Base-by-base conservation (phyloP, 2,888 invertebrate species). In the Drosophila fulvimacula region DNA sequence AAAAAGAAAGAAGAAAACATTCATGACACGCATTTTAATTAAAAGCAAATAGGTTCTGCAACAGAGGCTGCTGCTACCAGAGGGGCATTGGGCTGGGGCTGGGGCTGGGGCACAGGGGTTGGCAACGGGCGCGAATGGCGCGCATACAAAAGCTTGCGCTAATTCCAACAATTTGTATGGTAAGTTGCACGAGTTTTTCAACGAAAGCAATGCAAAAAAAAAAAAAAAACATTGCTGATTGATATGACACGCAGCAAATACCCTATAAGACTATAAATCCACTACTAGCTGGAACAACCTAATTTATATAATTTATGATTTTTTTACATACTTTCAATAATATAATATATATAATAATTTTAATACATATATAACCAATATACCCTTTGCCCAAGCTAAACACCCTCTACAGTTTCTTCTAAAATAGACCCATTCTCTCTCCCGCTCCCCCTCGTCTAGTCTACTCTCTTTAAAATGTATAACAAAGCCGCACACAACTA, bases 1-100 rank as follows among this genome's bases (percentile, higher is more conserved):
- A 66, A 69, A 69, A 62, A 10, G 59, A 44, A 38, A 48, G 38
- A 61, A 38, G 24, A 69, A 72, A 73, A 75, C 67, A 44, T 80
- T 62, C 85, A 78, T 85, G 89, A 87, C 88, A 84, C 85, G 85
- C 89, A 85, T 85, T 85, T 85, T 85, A 85, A 85, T 85, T 85
- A 89, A 89, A 83, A 89, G 82, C 74, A 85, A 85, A 85, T 87
- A 85, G 71, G 73, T 72, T 75, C 64, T 49, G 51, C 52, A 63
- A 56, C 58, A 63, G 49, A 55, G 59, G 38, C 55, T 55, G 55
- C 34, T 49, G 36, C 34, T n/a, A n/a, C 21, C 11, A 24, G 24
- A 11, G 38, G 38, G 38, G 11, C 0, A 5, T 11, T 4, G 39
- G 17, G 10, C 19, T 10, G 11, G 41, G 11, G 39, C 30, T 3